A percentile compares a stretch with the other conserved stretches of the same genome.
These are phyloP conservation scores for Elachura formosa DNA, from an alignment of 2,113 vertebrate species.

Conservation along the genomic window DNA sequence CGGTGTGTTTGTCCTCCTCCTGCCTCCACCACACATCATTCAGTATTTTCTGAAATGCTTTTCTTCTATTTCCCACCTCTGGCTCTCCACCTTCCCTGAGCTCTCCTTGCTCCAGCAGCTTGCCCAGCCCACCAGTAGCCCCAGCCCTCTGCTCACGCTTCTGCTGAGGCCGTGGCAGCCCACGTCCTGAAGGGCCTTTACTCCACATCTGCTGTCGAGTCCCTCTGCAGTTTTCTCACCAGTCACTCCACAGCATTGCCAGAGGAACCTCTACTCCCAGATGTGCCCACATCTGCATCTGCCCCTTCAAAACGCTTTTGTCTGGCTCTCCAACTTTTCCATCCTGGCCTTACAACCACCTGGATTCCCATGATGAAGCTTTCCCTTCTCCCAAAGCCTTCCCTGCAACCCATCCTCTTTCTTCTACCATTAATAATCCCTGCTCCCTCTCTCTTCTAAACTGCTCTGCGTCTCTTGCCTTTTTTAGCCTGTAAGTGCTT, in stretches of 20 bases:
- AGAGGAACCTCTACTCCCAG: not conserved
- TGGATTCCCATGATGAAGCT: not conserved
- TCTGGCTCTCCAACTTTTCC: not conserved
- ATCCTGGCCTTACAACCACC: not conserved
- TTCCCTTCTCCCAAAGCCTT: not conserved
- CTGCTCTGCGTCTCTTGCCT: conserved; percentile 46
- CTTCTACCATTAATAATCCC: conserved; percentile 20
- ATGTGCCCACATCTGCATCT: not conserved
- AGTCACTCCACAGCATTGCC: not conserved
- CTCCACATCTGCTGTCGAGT: not conserved
- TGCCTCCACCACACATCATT: not conserved
- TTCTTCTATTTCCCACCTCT: fast-evolving
- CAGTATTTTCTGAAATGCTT: not conserved
- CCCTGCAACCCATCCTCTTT: not conserved
- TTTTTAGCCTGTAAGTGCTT: conserved; percentile 52
- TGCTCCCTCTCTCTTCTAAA: not conserved
- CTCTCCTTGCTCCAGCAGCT: not conserved
- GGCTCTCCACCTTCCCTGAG: not conserved
- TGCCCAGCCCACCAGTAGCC: not conserved
- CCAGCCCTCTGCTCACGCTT: not conserved
- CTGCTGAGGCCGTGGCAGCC: not conserved
- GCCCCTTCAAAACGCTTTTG: not conserved
- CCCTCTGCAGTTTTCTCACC: not conserved
- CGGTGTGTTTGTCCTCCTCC: not conserved
- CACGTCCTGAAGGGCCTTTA: fast-evolving